A percentile compares a stretch with the other conserved stretches of the same genome.
phyloP scores from a whole-genome alignment of 2,113 vertebrate species.

The Poeciliopsis prolifica region DNA sequence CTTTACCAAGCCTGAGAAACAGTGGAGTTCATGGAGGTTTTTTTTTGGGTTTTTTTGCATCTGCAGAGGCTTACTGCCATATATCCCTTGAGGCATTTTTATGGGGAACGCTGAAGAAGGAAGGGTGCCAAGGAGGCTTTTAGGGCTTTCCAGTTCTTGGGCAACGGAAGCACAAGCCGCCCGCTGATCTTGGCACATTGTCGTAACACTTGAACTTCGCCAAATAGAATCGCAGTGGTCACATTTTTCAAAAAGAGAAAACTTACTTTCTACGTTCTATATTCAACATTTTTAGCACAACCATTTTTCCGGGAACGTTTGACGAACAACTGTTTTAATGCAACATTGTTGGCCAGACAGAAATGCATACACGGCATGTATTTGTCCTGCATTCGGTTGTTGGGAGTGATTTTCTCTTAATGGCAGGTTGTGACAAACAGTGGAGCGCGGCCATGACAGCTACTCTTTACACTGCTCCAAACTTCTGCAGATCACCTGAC shows the following conservation, averaged over 20 bases:
- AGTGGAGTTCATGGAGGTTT: background rate
- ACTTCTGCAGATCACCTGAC: constrained; percentile 23
- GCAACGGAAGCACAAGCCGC: no score
- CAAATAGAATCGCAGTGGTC: no score
- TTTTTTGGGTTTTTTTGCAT: background rate
- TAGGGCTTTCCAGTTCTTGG: background rate
- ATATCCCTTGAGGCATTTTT: background rate
- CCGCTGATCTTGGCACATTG: no score
- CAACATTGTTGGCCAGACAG: no score
- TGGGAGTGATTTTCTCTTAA: background rate
- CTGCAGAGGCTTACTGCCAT: background rate
- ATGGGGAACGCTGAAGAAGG: background rate
- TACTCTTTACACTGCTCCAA: constrained; percentile 7
- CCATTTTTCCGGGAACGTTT: no score
- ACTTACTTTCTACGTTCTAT: no score
- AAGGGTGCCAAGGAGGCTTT: background rate
- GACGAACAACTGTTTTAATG: no score
- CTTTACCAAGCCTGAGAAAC: background rate
- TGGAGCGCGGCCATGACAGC: constrained; percentile 1
- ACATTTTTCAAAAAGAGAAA: no score
- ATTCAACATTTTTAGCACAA: no score
- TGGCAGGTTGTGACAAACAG: background rate
- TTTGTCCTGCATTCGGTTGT: no score
- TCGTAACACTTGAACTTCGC: no score
- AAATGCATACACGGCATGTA: no score